phyloP scores from a whole-genome alignment of 35 echinoderm and acorn worm species.

The Holothuria glaberrima region DNA sequence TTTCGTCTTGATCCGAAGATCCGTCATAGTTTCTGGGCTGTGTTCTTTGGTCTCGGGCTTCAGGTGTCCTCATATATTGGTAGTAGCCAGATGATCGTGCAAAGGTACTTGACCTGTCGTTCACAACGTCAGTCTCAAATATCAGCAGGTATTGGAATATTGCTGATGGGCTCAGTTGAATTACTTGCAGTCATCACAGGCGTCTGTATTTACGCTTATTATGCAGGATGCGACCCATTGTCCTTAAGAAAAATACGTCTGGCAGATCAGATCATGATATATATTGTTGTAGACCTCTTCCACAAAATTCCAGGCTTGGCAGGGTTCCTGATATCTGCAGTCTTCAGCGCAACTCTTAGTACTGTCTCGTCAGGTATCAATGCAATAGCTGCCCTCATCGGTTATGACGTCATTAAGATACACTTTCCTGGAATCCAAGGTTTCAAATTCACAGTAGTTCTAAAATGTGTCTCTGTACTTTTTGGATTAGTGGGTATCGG shows the following conservation, averaged over 20 bases:
- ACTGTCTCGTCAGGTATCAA: constrained; percentile 41
- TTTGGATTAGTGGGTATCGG: constrained; percentile 15
- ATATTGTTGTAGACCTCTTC: constrained; percentile 27
- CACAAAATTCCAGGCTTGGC: constrained; percentile 6
- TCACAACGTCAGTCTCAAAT: constrained; percentile 9
- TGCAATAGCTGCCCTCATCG: constrained; percentile 19
- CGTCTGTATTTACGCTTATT: constrained; percentile 30
- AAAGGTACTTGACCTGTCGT: constrained; percentile 26
- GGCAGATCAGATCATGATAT: constrained; percentile 32
- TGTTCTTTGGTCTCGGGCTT: constrained; percentile 31
- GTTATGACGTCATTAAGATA: constrained; percentile 34
- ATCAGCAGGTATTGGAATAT: constrained; percentile 9
- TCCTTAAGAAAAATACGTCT: neutral
- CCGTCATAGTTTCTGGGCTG: constrained; percentile 42
- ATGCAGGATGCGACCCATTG: constrained; percentile 38
- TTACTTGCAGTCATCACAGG: constrained; percentile 12
- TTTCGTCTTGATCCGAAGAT: constrained; percentile 28
- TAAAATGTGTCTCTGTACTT: constrained; percentile 18
- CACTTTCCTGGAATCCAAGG: neutral
- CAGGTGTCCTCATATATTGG: neutral
- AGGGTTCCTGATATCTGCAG: constrained; percentile 47
- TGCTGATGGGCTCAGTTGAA: constrained; percentile 22
- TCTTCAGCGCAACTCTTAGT: constrained; percentile 33
- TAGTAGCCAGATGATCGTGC: constrained; percentile 21
- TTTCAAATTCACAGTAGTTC: neutral